Evolutionary conservation across 2,888 invertebrate species (phyloP).

Genomic region (Drosophila borborema): DNA sequence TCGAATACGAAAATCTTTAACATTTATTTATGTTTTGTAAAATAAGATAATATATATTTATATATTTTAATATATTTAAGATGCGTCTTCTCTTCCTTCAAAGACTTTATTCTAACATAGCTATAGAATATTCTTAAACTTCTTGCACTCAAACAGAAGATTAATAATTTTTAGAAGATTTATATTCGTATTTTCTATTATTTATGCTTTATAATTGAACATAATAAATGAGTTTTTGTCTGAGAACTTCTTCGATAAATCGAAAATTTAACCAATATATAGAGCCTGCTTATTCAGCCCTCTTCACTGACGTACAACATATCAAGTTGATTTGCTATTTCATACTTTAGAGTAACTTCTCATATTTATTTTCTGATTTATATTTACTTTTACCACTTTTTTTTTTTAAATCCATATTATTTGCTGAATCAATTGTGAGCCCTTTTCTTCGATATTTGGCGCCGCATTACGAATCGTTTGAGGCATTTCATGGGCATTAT

Average conservation of each 20-base stretch:
- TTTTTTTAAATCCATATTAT: neutral
- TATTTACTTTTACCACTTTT: neutral
- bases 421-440: neutral
- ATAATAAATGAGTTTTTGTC: too few relatives aligned
- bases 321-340: neutral
- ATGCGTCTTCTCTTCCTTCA: too few relatives aligned
- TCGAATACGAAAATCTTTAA: neutral
- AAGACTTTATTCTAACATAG: neutral
- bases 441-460: constrained; percentile 41
- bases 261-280: too few relatives aligned
- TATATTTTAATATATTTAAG: too few relatives aligned
- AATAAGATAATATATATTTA: neutral
- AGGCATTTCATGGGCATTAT: constrained; percentile 68
- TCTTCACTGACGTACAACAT: neutral
- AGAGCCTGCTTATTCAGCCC: neutral
- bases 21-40: neutral
- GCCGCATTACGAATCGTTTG: constrained; percentile 62
- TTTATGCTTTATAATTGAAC: too few relatives aligned
- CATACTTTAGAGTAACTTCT: neutral
- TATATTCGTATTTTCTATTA: neutral
- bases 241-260: too few relatives aligned
- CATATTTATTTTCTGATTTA: neutral
- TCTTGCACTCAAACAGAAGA: neutral
- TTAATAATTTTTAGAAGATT: neutral
- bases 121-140: neutral